A percentile compares a stretch with the other conserved stretches of the same genome.
phyloP scores from a whole-genome alignment of 2,113 vertebrate genomes.

The Acanthochromis polyacanthus region DNA sequence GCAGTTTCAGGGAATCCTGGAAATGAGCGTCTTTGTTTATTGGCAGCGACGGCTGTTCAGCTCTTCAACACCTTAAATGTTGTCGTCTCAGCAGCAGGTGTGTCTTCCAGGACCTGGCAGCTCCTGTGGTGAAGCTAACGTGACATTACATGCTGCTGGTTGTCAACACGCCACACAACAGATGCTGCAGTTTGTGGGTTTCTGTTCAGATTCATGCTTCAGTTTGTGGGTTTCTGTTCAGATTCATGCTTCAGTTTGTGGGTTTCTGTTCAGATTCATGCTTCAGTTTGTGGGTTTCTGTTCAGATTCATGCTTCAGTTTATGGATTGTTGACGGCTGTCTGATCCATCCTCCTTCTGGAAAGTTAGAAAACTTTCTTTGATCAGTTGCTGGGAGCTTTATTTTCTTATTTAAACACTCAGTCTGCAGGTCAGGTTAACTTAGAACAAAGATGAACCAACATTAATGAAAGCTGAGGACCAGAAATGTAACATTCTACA shows the following conservation, averaged over 20 bases:
- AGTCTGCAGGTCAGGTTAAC: no score
- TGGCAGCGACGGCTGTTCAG: neutral
- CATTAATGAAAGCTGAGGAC: no score
- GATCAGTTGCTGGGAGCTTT: no score
- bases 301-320: no score
- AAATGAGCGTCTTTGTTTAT: neutral
- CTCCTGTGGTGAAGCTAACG: slow-evolving; percentile 26
- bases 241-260: no score
- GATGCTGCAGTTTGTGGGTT: neutral
- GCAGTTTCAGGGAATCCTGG: slow-evolving; percentile 71
- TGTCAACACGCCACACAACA: slow-evolving; percentile 13
- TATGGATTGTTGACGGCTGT: no score
- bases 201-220: slow-evolving; percentile 23
- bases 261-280: no score
- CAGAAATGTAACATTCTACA: no score
- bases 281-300: no score
- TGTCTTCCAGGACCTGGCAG: neutral
- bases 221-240: neutral
- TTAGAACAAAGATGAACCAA: no score
- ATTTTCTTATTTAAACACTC: no score
- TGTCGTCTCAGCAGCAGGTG: neutral
- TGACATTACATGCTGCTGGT: slow-evolving; percentile 30
- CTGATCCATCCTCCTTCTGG: neutral
- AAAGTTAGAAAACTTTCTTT: no score
- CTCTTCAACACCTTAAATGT: neutral